Evolutionary conservation across 2,113 vertebrate genomes (phyloP).

Genomic region (Cromileptes altivelis): DNA sequence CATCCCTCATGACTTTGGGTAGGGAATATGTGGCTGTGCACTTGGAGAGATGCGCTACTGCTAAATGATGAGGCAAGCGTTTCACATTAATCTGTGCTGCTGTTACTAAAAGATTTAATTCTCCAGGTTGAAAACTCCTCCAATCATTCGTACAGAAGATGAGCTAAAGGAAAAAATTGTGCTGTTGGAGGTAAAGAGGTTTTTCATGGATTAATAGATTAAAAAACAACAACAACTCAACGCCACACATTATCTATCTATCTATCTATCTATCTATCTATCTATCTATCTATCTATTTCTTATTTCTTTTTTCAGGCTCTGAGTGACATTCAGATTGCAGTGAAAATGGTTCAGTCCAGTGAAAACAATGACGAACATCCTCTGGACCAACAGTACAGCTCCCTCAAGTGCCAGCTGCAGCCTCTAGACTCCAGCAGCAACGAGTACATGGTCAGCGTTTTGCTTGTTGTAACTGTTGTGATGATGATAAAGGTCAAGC

Average conservation of each 20-base stretch:
- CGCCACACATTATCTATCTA: background rate
- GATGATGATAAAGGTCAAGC: background rate
- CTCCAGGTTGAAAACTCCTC: constrained; percentile 87
- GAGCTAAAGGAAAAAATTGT: constrained; percentile 90
- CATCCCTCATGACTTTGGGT: constrained; percentile 95
- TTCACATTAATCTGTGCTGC: background rate
- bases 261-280: background rate
- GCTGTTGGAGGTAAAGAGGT: constrained; percentile 87
- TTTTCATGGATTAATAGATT: background rate
- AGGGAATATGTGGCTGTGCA: background rate
- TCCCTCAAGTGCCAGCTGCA: constrained; percentile 85
- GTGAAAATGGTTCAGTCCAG: constrained; percentile 89
- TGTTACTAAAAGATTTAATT: constrained; percentile 2
- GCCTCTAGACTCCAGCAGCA: constrained; percentile 80
- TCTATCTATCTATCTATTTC: rapidly evolving
- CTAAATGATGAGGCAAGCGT: background rate
- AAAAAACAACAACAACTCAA: background rate
- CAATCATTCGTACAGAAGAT: constrained; percentile 87
- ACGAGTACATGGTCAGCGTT: constrained; percentile 85
- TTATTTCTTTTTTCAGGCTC: constrained; percentile 75
- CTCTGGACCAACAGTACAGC: constrained; percentile 88
- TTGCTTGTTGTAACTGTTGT: background rate
- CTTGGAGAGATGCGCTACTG: background rate
- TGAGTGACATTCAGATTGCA: constrained; percentile 92
- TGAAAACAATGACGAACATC: constrained; percentile 83